phyloP scores from a whole-genome alignment of 1,140 invertebrate genomes.

The Rhynchophorus ferrugineus region DNA sequence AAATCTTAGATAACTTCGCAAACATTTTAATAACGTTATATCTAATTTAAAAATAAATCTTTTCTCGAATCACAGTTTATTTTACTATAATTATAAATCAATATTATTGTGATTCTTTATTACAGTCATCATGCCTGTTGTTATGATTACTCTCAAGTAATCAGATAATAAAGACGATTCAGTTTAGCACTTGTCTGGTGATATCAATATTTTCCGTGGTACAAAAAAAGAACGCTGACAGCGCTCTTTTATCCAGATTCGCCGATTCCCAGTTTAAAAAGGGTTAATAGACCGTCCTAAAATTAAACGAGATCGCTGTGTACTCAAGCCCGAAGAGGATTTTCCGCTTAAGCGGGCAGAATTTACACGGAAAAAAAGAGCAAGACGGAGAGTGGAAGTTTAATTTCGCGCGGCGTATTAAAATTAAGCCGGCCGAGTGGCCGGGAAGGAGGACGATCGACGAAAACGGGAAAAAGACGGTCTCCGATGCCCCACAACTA shows the following conservation, averaged over 20 bases:
- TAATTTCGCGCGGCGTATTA: not conserved
- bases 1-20: too few relatives aligned
- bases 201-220: too few relatives aligned
- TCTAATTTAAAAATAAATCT: too few relatives aligned
- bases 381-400: not conserved
- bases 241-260: not conserved
- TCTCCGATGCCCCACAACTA: not conserved
- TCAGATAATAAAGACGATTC: too few relatives aligned
- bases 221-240: not conserved
- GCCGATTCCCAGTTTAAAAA: not conserved
- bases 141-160: too few relatives aligned
- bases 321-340: not conserved
- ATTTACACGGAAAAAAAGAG: not conserved
- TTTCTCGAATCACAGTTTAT: too few relatives aligned
- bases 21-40: too few relatives aligned
- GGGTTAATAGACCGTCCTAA: not conserved
- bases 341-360: not conserved
- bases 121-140: too few relatives aligned
- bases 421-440: not conserved
- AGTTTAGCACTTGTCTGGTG: too few relatives aligned
- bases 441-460: not conserved
- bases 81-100: too few relatives aligned
- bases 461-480: not conserved
- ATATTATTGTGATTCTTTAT: too few relatives aligned
- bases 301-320: not conserved